Percentiles rank a stretch among this genome's conserved stretches.
phyloP scores from a whole-genome alignment of 2,888 invertebrate species.

The Lumbricus terrestris region DNA sequence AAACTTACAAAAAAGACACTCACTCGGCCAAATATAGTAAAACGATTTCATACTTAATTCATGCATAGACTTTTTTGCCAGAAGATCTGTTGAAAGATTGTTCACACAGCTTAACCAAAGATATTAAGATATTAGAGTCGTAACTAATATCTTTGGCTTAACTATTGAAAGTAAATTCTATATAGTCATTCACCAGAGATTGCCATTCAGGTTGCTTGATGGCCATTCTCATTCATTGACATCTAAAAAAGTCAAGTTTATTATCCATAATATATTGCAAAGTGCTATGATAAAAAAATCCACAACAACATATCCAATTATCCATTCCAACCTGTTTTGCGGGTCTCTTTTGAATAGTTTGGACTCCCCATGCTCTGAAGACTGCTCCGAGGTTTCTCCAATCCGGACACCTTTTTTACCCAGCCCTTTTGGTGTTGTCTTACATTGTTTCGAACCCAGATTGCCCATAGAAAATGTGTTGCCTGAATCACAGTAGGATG shows the following conservation, averaged over 20 bases:
- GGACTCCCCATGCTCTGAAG: not conserved
- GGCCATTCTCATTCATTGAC: not conserved
- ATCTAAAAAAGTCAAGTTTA: not conserved
- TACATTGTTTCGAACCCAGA: not conserved
- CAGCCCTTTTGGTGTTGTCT: not conserved
- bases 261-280: not conserved
- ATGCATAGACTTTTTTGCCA: not conserved
- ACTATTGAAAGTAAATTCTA: not conserved
- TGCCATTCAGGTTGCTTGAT: not conserved
- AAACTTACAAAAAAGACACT: too few relatives aligned
- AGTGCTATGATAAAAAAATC: not conserved
- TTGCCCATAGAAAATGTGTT: not conserved
- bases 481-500: not conserved
- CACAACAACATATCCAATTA: not conserved
- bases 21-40: too few relatives aligned
- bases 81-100: not conserved
- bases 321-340: not conserved
- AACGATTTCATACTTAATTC: too few relatives aligned
- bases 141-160: too few relatives aligned
- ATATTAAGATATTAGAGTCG: too few relatives aligned
- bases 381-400: too few relatives aligned
- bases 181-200: too few relatives aligned
- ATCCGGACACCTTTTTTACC: not conserved
- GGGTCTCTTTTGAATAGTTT: not conserved
- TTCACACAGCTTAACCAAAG: not conserved